Conservation (phyloP, 2,797 vertebrate genomes). For the Oreortyx pictus region DNA sequence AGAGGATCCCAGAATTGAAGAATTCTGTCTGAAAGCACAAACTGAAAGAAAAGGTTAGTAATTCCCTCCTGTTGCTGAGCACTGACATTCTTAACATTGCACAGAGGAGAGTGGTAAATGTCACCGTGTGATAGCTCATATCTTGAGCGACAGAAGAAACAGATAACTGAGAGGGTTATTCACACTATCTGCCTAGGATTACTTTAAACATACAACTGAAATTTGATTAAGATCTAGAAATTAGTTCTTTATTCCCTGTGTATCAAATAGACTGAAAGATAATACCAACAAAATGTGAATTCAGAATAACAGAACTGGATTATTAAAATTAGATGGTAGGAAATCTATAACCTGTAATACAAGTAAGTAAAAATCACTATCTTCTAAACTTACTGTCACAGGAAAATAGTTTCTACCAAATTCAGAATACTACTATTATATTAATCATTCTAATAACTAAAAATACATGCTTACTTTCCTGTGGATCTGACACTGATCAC, state of each 20-base stretch:
- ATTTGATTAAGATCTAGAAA: not conserved
- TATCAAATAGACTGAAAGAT: not conserved
- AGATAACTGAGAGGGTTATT: not conserved
- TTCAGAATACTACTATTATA: not conserved
- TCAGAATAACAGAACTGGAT: not conserved
- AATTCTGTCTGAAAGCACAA: not conserved
- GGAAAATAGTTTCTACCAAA: not conserved
- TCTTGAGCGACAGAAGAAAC: not conserved
- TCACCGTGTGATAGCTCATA: fast-evolving
- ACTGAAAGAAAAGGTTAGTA: not conserved
- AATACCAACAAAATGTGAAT: not conserved
- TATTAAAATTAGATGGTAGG: not conserved
- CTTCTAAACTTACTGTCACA: not conserved
- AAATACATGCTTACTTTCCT: not conserved
- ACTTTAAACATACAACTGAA: not conserved
- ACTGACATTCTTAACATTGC: not conserved
- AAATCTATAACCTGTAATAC: not conserved
- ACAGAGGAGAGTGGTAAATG: not conserved
- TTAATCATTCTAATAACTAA: not conserved
- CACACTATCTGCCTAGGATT: not conserved
- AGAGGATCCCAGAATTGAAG: not conserved
- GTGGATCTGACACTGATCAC: not conserved
- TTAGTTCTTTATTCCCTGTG: not conserved
- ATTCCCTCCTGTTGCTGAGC: not conserved
- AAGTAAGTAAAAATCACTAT: not conserved